phyloP scores from a whole-genome alignment of 1,140 invertebrate genomes.

The Holcopasites calliopsidis region DNA sequence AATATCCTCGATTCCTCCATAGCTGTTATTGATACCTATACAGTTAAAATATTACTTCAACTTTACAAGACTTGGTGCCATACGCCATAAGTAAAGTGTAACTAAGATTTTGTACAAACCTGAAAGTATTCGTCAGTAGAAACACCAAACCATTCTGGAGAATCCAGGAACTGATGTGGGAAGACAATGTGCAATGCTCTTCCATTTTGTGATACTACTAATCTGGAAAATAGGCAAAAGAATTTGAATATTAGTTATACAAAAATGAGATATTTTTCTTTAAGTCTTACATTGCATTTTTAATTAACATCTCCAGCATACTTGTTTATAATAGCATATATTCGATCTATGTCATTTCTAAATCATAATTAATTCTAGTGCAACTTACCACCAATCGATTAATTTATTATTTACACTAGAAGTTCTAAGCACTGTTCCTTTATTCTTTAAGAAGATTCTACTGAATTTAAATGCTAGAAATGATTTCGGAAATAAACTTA shows the following conservation, averaged over 20 bases:
- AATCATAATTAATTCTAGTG: too few relatives aligned
- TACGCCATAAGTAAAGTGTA: too few relatives aligned
- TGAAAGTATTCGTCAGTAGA: slow-evolving; percentile 94
- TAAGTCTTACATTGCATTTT: too few relatives aligned
- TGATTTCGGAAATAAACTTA: slow-evolving; percentile 79
- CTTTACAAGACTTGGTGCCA: not conserved
- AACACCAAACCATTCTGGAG: slow-evolving; percentile 95
- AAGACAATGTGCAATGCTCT: slow-evolving; percentile 92
- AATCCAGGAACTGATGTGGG: slow-evolving; percentile 94
- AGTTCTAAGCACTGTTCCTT: not conserved
- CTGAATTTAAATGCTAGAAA: not conserved
- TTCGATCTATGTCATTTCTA: too few relatives aligned
- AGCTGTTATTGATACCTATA: slow-evolving; percentile 90
- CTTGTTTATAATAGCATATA: too few relatives aligned
- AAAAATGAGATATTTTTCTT: too few relatives aligned
- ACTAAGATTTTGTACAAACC: slow-evolving; percentile 79
- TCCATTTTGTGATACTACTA: slow-evolving; percentile 93
- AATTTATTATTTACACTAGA: too few relatives aligned
- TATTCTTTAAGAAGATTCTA: not conserved
- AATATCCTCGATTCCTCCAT: slow-evolving; percentile 92
- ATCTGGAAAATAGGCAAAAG: slow-evolving; percentile 79
- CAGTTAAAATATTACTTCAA: slow-evolving; percentile 29
- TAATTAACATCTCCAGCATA: too few relatives aligned
- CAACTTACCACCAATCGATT: too few relatives aligned
- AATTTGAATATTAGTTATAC: not conserved